Conservation (phyloP, 2,888 invertebrate species). For the Ceraclea dissimilis region DNA sequence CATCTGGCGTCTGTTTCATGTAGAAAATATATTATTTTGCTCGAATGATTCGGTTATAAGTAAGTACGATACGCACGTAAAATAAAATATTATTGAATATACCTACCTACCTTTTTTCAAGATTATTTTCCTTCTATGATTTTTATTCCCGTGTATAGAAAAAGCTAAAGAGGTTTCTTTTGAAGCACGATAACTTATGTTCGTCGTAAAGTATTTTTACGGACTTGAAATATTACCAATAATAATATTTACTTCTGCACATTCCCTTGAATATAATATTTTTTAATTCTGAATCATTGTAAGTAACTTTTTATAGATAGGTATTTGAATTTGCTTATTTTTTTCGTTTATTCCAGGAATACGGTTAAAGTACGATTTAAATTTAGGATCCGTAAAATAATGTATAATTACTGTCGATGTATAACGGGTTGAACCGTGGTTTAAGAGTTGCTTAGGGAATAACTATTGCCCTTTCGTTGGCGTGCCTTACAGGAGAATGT, state of each 20-base stretch:
- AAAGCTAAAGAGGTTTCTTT: neutral
- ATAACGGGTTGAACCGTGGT: slow-evolving; percentile 12
- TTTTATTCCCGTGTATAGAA: neutral
- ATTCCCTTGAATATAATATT: neutral
- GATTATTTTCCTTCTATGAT: neutral
- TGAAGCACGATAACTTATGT: neutral
- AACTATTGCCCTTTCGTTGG: neutral
- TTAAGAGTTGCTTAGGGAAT: slow-evolving; percentile 18
- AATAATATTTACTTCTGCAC: neutral
- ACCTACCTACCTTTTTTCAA: neutral
- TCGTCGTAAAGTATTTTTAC: too few species aligned
- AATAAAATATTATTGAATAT: neutral
- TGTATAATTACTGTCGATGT: slow-evolving; percentile 15
- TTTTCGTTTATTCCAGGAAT: too few species aligned
- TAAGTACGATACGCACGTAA: too few species aligned
- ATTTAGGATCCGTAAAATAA: slow-evolving; percentile 11
- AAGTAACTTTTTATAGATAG: neutral
- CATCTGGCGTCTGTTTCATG: neutral
- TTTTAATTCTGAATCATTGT: neutral
- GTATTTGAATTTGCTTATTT: too few species aligned
- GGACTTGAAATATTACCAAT: too few species aligned
- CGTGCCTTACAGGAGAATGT: slow-evolving; percentile 5
- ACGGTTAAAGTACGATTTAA: neutral
- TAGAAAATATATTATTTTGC: slow-evolving; percentile 1
- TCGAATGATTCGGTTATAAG: neutral